A percentile compares a stretch with the other conserved stretches of the same genome.
These are phyloP conservation scores for Gouania willdenowi DNA, from an alignment of 2,797 vertebrate genomes.

Conservation along the genomic window DNA sequence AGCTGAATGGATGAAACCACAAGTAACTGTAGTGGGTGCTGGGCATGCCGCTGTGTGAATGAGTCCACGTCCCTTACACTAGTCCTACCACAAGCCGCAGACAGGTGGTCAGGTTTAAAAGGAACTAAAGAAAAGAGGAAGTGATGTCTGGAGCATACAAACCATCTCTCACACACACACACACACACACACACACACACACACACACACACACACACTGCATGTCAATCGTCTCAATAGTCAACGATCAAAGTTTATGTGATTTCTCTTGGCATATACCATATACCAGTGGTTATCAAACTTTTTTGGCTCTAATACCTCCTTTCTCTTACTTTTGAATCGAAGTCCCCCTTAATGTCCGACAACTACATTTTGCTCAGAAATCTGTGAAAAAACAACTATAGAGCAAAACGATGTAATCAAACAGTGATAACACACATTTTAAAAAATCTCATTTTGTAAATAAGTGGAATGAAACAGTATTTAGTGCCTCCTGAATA, in stretches of 20 bases:
- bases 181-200: conserved; percentile 21
- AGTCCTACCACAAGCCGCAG: conserved; percentile 54
- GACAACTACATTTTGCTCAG: too few species aligned
- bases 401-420: too few species aligned
- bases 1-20: conserved; percentile 66
- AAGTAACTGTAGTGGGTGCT: conserved; percentile 66
- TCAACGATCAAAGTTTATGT: conserved; percentile 40
- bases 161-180: conserved; percentile 40
- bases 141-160: conserved; percentile 45
- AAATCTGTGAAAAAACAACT: too few species aligned
- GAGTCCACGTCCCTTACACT: conserved; percentile 38
- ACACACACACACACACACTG: conserved; percentile 13
- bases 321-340: too few species aligned
- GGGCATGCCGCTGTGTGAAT: conserved; percentile 49
- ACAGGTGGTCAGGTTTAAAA: conserved; percentile 71
- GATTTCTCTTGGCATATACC: conserved; percentile 56
- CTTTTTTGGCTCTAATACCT: conserved; percentile 35
- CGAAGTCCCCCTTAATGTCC: too few species aligned
- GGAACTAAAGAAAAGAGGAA: conserved; percentile 58
- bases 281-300: conserved; percentile 35
- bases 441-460: too few species aligned
- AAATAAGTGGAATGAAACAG: too few species aligned
- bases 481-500: too few species aligned
- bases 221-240: too few species aligned
- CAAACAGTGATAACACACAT: too few species aligned